Base-by-base conservation (phyloP, 2,888 invertebrate species). In the Blomia tropicalis region DNA sequence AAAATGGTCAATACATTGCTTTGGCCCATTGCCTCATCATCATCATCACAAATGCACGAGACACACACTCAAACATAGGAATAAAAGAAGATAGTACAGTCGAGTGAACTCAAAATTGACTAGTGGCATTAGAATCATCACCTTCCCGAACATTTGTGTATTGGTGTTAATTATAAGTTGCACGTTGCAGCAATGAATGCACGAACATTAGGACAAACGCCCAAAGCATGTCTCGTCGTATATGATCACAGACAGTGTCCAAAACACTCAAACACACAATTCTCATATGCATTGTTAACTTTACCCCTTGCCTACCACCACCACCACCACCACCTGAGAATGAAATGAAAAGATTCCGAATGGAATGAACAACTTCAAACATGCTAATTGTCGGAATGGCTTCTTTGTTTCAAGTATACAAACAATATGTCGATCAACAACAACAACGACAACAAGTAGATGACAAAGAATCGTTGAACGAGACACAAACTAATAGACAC, bases 151-250 rank as follows among this genome's bases (percentile, higher is more conserved):
- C 11, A 7, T n/a, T 47, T 19, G 51, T n/a, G 7, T n/a, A 19
- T 7, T 47, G 51, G 51, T 47, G 51, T 47, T 47, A 47, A 47
- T 47, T 47, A 47, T 47, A 47, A 47, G 23, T 22, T 47, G 51
- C 51, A 47, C 51, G 51, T 27, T 47, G 51, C 27, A n/a, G 22
- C 7, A 27, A 47, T 47, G 7, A 47, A 47, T 27, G 51, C 51
- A 47, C n/a, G n/a, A 36, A 47, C 51, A 11, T 11, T n/a, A 47
- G n/a, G n/a, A n/a, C n/a, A 47, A 47, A 47, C 51, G 51, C 51
- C 51, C 51, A 47, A 47, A 47, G 51, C 51, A 47, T 47, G 51
- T 47, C 51, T 7, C 51, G n/a, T n/a, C n/a, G n/a, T n/a, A n/a
- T n/a, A n/a, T n/a, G n/a, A n/a, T n/a, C n/a, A n/a, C n/a, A n/a